phyloP scores from a whole-genome alignment of 2,113 vertebrate species.

The Chloropsis hardwickii region DNA sequence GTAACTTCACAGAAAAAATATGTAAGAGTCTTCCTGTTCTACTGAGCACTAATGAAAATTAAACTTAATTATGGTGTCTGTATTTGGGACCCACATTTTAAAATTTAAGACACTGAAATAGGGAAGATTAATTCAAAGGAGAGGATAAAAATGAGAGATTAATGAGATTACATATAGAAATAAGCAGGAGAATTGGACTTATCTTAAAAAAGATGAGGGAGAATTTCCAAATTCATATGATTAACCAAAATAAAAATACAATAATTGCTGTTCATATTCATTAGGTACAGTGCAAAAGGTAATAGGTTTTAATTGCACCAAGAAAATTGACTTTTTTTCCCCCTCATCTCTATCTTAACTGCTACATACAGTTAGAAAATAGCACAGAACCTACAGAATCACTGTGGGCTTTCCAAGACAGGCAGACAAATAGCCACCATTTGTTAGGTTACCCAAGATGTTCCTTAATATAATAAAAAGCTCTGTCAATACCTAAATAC shows the following conservation, averaged over 20 bases:
- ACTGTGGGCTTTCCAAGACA: background rate
- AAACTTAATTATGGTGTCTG: conserved; percentile 24
- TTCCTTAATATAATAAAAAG: background rate
- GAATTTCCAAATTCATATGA: conserved; percentile 5
- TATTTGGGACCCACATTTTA: background rate
- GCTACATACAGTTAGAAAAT: background rate
- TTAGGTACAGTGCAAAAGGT: background rate
- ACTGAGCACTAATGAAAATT: conserved; percentile 36
- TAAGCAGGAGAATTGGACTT: background rate
- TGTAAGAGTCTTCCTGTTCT: background rate
- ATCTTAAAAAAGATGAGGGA: background rate
- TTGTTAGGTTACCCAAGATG: background rate
- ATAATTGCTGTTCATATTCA: background rate
- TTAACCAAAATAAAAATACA: conserved; percentile 28
- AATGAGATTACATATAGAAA: conserved; percentile 23
- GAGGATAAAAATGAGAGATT: background rate
- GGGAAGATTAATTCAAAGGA: background rate
- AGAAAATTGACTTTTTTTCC: background rate
- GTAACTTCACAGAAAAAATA: background rate
- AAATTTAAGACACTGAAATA: background rate
- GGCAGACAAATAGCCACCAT: background rate
- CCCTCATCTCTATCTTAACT: background rate
- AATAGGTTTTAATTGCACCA: background rate
- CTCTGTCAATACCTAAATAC: background rate
- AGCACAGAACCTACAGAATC: background rate